Evolutionary conservation across 2,113 vertebrate genomes (phyloP), one percentile per base, ranked within the genome.

Genomic region (Irena cyanogastra): DNA sequence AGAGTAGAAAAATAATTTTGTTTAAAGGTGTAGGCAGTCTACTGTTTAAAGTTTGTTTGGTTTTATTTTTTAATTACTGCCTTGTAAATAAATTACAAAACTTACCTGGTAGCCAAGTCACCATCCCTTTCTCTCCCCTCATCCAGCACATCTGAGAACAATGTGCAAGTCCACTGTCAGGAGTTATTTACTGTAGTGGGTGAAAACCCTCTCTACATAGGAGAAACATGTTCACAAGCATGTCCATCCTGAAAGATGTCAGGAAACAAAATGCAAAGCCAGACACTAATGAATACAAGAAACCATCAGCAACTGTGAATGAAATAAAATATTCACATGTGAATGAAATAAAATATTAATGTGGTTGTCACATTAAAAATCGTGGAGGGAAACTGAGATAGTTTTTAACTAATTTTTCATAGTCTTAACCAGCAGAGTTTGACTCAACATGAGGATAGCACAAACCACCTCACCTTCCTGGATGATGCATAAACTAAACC

Each of bases 341-440:
- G 28, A 75, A 21, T 53, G 28, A 89, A 81, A 56, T 61, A 66
- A 85, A 90, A 77, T 61, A 88, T 44, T 53, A 35, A 44, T 15
- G 33, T 30, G 35, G 52, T 9, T 86, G 47, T 64, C 64, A 56
- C 60, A 42, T 3, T 59, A 69, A 89, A 91, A 89, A 75, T 28
- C 5, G 4, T 31, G 18, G 35, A 59, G 10, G 19, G 30, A 90
- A 94, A 65, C 37, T 35, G 26, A 77, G 21, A 59, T 31, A 28
- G 33, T 37, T 59, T 91, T 89, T 15, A 87, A 87, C 72, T 70
- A 83, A 66, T 63, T 95, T 95, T 94, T 92, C 76, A 78, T 13
- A 64, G 50, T 66, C 35, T 52, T 72, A 83, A 86, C 33, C 59
- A 74, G 79, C 35, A 90, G 53, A 64, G 28, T 37, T 18, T 52